Percentiles rank a stretch among this genome's conserved stretches.
Conservation (phyloP, 2,797 vertebrate genomes). For the Melopsittacus undulatus region DNA sequence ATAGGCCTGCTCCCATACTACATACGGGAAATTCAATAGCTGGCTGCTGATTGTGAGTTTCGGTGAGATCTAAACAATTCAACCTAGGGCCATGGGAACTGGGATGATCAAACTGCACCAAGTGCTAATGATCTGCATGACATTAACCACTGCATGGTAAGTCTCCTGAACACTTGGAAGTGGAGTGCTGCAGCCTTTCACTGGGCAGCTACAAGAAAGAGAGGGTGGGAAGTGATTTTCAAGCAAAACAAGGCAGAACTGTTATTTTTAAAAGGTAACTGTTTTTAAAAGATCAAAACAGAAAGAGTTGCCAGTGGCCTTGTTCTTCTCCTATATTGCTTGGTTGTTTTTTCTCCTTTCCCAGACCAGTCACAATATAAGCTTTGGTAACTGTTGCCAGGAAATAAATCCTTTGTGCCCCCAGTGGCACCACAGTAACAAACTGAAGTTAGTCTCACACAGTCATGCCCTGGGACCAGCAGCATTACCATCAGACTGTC, state of each 20-base stretch:
- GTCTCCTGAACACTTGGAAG: neutral
- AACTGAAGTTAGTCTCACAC: neutral
- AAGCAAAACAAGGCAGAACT: neutral
- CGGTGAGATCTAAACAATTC: neutral
- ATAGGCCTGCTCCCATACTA: neutral
- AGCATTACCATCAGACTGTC: neutral
- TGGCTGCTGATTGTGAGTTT: neutral
- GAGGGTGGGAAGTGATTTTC: neutral
- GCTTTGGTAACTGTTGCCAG: neutral
- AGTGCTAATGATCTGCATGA: neutral
- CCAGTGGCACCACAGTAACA: neutral
- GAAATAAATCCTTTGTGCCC: neutral
- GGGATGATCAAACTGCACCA: neutral
- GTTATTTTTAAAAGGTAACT: neutral
- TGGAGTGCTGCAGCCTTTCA: neutral
- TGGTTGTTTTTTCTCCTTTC: neutral
- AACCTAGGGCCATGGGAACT: neutral
- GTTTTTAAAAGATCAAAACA: neutral
- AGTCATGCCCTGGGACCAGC: neutral
- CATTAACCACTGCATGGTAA: neutral
- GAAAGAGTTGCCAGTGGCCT: neutral
- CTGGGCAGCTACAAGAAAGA: neutral
- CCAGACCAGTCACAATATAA: neutral
- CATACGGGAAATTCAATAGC: neutral
- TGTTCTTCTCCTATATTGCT: neutral